These are phyloP conservation scores for Epiblema foenella DNA, from an alignment of 2,888 invertebrate genomes.

Conservation along the genomic window DNA sequence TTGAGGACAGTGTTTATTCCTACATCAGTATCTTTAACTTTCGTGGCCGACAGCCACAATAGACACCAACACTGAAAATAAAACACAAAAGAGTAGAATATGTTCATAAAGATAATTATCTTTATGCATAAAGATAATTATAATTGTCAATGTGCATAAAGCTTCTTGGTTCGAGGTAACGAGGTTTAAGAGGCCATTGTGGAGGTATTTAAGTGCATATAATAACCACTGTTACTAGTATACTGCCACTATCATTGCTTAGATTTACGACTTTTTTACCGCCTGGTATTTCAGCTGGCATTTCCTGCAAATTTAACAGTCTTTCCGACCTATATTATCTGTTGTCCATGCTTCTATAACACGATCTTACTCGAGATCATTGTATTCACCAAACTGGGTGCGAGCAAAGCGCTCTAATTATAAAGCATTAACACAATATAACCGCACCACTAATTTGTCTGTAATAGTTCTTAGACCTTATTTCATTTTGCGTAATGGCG, in stretches of 20 bases:
- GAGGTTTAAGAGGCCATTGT: neutral
- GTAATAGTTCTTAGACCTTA: neutral
- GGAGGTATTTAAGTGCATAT: neutral
- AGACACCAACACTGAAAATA: neutral
- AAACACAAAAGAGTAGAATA: neutral
- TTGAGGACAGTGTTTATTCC: neutral
- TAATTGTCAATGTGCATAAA: neutral
- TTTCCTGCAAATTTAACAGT: conserved; percentile 30
- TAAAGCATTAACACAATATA: conserved; percentile 38
- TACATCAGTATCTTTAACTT: too few relatives aligned
- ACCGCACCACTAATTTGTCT: conserved; percentile 16
- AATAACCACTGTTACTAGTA: neutral
- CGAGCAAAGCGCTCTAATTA: conserved; percentile 37
- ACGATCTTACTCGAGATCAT: conserved; percentile 12
- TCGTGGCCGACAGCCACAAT: too few relatives aligned
- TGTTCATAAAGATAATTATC: neutral
- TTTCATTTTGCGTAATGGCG: neutral
- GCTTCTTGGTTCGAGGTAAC: neutral
- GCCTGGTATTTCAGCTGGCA: conserved; percentile 34
- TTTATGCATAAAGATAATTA: neutral
- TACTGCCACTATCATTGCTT: conserved; percentile 10
- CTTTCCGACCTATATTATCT: conserved; percentile 20
- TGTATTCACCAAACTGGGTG: conserved; percentile 29
- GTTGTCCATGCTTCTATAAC: conserved; percentile 5
- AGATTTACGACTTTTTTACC: conserved; percentile 21